Base-by-base conservation (phyloP, 2,113 vertebrate species). In the Brachypteracias leptosomus region DNA sequence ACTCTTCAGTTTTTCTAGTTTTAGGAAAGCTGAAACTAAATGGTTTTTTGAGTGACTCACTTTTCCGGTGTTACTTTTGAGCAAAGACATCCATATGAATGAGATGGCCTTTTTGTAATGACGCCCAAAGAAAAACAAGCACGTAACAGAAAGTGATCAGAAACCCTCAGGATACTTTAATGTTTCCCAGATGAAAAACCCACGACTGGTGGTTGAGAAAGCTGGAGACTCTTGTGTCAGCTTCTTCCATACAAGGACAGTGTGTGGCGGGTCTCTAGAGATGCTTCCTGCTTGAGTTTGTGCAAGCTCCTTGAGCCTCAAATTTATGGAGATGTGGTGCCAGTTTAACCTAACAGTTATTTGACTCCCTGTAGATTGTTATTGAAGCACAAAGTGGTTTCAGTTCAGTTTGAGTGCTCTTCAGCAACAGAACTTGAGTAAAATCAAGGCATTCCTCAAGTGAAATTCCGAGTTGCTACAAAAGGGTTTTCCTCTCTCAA, bases 221-320 rank as follows among this genome's bases (percentile, higher is more conserved):
- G 74, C 54, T 66, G 94, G 24, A 52, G 65, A 2, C 17, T 3
- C 26, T 9, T 18, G 3, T 38, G 74, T 7, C 38, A 63, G 33
- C 70, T 66, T 47, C 5, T 0, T 3, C 72, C 3, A 0, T 15
- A 2, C 5, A 1, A 13, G 65, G 17, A 36, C 26, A 44, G 17
- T 20, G 63, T 40, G 66, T 18, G 57, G 5, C 19, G 28, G 5
- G 4, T 24, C 65, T 72, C 47, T 40, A 33, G 31, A 5, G 28
- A 15, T 65, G 46, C n/a, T 66, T 73, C 38, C 47, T 76, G 29
- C 38, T 36, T 49, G 77, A 35, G 18, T 58, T 9, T 5, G 21
- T 16, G 40, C 75, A 7, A 61, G 68, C 10, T 13, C 20, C 38
- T 25, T 59, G 54, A 26, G 72, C 44, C 51, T 46, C 26, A 2